Evolutionary conservation across 2,888 invertebrate genomes (phyloP), one percentile per base, ranked within the genome.

Genomic region (Anorthoa munda): DNA sequence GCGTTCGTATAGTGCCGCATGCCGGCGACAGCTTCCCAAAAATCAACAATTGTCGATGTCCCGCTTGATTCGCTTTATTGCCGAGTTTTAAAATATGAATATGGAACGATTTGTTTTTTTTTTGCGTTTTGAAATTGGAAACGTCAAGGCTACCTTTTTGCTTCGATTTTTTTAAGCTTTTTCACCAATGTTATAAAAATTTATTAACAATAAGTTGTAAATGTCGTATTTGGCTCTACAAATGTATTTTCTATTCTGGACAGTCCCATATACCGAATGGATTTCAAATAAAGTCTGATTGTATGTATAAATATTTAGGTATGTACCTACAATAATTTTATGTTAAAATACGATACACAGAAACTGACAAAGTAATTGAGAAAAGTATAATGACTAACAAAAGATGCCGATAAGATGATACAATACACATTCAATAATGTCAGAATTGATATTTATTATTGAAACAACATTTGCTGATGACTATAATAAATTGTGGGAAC

Each of bases 31-130:
- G 82, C 48, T 55, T 58, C 63, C 31, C 51, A 64, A 86, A 81
- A 86, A 70, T 77, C 74, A 83, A 74, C 77, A 68, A 75, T 75
- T 68, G 76, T 60, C 61, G 68, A 84, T 78, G 64, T 66, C 60
- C 53, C 65, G 68, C 68, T 67, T 69, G 70, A 72, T 77, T 74
- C 58, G 64, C 46, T 76, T 48, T 68, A 64, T 60, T 56, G 66
- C 9, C n/a, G 46, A 73, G 12, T 55, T 79, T 65, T 21, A 45
- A 75, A 82, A 77, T 75, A 56, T 66, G 77, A 85, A 79, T 75
- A 72, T 83, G 75, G 51, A 75, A 72, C 53, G 68, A 18, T 53
- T 48, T 23, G 4, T 31, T 56, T 61, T 63, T 63, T 68, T 72
- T 63, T 63, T 74, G 9, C 17, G 23, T 48, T 77, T 72, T 67